phyloP scores from a whole-genome alignment of 2,797 vertebrate species.

The Myiotriccus ornatus region DNA sequence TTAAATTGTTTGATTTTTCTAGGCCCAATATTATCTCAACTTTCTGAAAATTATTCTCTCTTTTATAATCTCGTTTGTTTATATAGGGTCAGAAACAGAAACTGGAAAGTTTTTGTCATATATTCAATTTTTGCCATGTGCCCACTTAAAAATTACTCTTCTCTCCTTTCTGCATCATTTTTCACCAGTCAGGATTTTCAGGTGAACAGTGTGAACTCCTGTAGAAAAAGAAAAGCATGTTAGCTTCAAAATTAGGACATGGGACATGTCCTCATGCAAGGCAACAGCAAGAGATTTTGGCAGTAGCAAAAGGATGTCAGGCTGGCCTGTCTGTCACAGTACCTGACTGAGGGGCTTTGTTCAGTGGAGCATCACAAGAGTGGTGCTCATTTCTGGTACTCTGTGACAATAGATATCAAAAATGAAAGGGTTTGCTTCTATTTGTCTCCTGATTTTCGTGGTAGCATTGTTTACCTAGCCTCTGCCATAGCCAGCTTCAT shows the following conservation, averaged over 20 bases:
- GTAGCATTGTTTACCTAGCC: neutral
- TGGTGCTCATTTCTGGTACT: neutral
- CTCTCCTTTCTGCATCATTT: neutral
- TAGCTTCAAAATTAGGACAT: neutral
- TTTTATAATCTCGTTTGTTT: neutral
- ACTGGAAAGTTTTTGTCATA: neutral
- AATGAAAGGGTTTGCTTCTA: neutral
- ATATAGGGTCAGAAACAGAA: neutral
- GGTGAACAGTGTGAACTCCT: neutral
- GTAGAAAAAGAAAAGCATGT: neutral
- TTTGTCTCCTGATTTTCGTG: neutral
- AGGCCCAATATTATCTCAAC: slow-evolving; percentile 23
- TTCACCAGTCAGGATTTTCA: neutral
- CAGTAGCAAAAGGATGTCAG: neutral
- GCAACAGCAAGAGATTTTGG: neutral
- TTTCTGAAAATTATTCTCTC: neutral
- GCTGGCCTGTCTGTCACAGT: neutral
- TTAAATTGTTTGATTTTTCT: slow-evolving; percentile 77
- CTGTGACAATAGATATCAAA: neutral
- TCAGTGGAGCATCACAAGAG: neutral
- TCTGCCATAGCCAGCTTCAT: neutral
- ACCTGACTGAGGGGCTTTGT: neutral
- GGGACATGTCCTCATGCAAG: neutral
- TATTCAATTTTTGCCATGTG: neutral
- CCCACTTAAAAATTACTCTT: neutral